Conservation (phyloP, 2,113 vertebrate species). For the Ranitomeya imitator region DNA sequence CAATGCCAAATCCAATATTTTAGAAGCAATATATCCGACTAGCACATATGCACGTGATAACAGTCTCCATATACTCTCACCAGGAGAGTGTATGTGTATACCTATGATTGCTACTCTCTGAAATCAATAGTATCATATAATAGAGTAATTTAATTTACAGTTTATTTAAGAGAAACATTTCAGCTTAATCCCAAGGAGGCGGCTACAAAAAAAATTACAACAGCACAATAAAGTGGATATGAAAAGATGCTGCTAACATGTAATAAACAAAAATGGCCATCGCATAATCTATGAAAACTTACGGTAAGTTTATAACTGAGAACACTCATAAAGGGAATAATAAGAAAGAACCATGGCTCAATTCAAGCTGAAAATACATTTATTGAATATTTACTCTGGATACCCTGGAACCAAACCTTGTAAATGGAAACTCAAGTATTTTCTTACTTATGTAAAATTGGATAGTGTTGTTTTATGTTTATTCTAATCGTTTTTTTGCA, state of each 20-base stretch:
- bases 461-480: not conserved
- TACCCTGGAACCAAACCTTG: not conserved
- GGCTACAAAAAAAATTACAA: not conserved
- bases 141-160: not conserved
- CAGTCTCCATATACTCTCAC: too few species aligned
- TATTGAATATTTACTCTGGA: conserved; percentile 6
- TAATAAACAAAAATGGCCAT: not conserved
- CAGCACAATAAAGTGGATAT: not conserved
- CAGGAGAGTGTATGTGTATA: too few species aligned
- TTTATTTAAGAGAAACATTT: not conserved
- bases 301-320: not conserved
- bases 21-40: too few species aligned
- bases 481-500: not conserved
- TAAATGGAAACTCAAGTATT: not conserved
- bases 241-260: not conserved
- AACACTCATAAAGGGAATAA: conserved; percentile 1
- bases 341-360: not conserved
- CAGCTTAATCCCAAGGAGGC: not conserved
- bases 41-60: too few species aligned
- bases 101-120: too few species aligned
- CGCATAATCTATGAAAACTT: not conserved
- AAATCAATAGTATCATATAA: too few species aligned
- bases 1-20: too few species aligned
- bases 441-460: not conserved
- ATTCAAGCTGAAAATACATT: not conserved